Base-by-base conservation (phyloP, 1,140 invertebrate species). In the Drosophila nasuta region DNA sequence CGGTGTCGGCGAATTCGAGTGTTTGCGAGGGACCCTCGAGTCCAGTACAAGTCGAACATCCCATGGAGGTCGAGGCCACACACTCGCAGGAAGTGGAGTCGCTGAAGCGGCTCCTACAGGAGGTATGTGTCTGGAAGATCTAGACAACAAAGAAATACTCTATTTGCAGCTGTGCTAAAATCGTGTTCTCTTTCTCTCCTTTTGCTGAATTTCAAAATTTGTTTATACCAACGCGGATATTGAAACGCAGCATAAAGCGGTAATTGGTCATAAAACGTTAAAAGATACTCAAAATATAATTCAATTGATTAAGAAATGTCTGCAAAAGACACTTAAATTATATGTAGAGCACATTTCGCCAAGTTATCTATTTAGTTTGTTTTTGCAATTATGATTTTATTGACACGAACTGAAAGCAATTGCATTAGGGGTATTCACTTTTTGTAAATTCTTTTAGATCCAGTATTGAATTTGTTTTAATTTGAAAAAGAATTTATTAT, bases 51-150 rank as follows among this genome's bases (percentile, higher is more conserved):
- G 92, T 93, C 28, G 93, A 94, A 62, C 93, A 93, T 78, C 90
- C 93, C 43, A 94, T 94, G 91, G 94, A 94, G 66, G 92, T 93
- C 52, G 94, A 94, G 79, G 83, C 90, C 38, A 92, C 85, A 0
- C 92, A 93, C 41, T 93, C 92, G 20, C 90, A 94, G 41, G 94
- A 95, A 69, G 94, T 95, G 33, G 94, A 95, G 88, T 94, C 95
- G 60, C 92, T 96, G 46, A 94, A 94, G 78, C 93, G 94, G 82
- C 95, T 95, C 73, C 93, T 96, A 77, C 96, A 95, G 93, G 96
- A 97, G 95, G 97, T 97, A 93, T 73, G 38, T 62, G 10, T 15
- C 13, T 48, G 7, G 10, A 4, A 3, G 13, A 11, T 45, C 5
- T 5, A 10, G 1, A n/a, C 35, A 62, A 52, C n/a, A 15, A 56